Conservation (phyloP, 2,113 vertebrate genomes). For the Pholis gunnellus region DNA sequence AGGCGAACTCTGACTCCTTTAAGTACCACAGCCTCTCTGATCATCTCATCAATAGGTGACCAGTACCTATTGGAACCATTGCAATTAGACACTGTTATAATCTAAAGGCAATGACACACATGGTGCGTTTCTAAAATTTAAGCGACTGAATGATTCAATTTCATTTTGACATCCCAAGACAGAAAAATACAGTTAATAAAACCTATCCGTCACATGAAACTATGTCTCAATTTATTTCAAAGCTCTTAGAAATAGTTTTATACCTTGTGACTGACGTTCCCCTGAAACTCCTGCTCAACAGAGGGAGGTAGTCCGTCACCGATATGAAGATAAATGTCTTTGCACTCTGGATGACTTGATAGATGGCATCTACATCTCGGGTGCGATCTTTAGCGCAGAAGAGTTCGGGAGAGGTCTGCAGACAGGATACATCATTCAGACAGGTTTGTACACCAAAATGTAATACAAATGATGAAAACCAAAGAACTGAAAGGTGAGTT, state of each 20-base stretch:
- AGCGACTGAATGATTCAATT: not conserved
- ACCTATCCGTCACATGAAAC: not conserved
- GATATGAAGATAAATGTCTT: conserved; percentile 76
- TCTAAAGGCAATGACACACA: not conserved
- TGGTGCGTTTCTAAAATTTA: not conserved
- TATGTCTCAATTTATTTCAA: not conserved
- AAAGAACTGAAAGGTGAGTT: not conserved
- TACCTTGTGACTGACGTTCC: conserved; percentile 73
- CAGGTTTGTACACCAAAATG: not conserved
- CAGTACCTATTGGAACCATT: conserved; percentile 64
- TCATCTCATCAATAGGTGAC: conserved; percentile 76
- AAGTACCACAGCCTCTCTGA: conserved; percentile 77
- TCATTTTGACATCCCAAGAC: not conserved
- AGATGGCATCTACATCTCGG: conserved; percentile 75
- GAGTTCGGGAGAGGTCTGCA: conserved; percentile 74
- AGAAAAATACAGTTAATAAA: not conserved
- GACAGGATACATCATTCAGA: conserved; percentile 30
- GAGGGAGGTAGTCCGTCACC: conserved; percentile 80
- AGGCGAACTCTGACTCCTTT: conserved; percentile 73
- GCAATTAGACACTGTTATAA: not conserved
- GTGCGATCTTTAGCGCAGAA: conserved; percentile 79
- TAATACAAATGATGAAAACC: not conserved
- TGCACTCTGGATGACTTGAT: conserved; percentile 77
- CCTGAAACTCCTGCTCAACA: conserved; percentile 68
- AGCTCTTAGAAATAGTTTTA: not conserved